Evolutionary conservation across 2,797 vertebrate species (phyloP), one percentile per base, ranked within the genome.

Genomic region (Percopsis omiscomaycus): DNA sequence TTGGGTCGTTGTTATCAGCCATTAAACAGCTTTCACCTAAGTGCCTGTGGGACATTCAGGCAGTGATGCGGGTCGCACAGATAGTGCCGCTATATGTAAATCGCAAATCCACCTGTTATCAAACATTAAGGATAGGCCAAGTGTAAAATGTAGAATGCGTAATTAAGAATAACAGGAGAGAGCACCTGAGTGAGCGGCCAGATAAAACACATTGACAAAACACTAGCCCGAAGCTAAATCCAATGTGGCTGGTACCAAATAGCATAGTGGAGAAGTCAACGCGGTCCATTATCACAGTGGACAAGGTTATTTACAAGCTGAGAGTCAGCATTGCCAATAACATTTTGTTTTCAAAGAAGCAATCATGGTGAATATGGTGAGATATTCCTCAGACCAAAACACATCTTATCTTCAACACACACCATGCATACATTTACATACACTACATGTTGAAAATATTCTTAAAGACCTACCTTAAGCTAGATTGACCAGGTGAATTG

Each of bases 191-290:
- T 84, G 87, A 88, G 77, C 78, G 84, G 77, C 84, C 76, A 87
- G 88, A 91, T 89, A 91, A 90, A 92, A 80, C 78, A 79, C 72
- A 81, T 74, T 87, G 89, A 87, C 87, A 91, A 90, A 90, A 81
- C 78, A 88, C 88, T 88, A 88, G 80, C 77, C 86, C 49, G 5
- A 66, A 81, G 82, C 80, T 65, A 88, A 89, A 90, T 86, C 75
- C 82, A 79, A 86, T 86, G 86, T 82, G 88, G 84, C 88, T 86
- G 78, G 60, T 56, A 79, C 59, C 58, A 84, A 89, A 89, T 79
- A 80, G 84, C 75, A 71, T 12, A 48, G 78, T 58, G 69, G 74
- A 82, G 59, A 60, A 88, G 85, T 84, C 82, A 84, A 88, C 79
- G 84, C 84, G 78, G 84, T 78, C 74, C 78, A 72, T 71, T 80